Base-by-base conservation (phyloP, 2,888 invertebrate species). In the Luperina testacea region DNA sequence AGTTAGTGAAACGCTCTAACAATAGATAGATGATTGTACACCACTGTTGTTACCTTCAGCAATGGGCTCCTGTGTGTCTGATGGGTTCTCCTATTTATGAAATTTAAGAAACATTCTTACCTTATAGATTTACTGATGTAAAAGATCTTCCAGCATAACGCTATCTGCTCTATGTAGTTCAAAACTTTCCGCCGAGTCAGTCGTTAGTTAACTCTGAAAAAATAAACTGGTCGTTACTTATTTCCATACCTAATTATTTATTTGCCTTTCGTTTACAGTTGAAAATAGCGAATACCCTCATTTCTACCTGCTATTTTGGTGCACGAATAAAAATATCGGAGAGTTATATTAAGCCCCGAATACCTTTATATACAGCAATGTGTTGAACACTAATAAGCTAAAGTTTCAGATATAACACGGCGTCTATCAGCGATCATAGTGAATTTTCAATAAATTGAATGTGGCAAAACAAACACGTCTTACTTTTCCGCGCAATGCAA, bases 371-470 rank as follows among this genome's bases (percentile, higher is more conserved):
- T 42, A 85, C 67, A 74, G 42, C 64, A 79, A 81, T 63, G 69
- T 68, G 74, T 38, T 64, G 51, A 88, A 67, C 63, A 73, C 87
- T 81, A 85, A 91, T 93, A 90, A 91, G 90, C 84, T 90, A 86
- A 84, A 80, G 84, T 63, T 83, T 90, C 88, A 86, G 87, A 90
- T 92, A 93, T 90, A 95, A 92, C 92, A 90, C 81, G 88, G 94
- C 94, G 92, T 96, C 89, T 80, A 32, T 89, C 95, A 96, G 94
- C 96, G 95, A 72, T 68, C 85, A 83, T 92, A 95, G 95, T 94
- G 95, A 94, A 96, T 96, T 94, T 95, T 93, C 94, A 92, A 91
- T 95, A 95, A 95, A 95, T 95, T 90, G 94, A 92, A 90, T 90
- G 89, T 92, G 91, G 88, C 76, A 92, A 95, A 95, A 95, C 93